These are phyloP conservation scores for Rhinella marina DNA, from an alignment of 2,797 vertebrate species.

Conservation along the genomic window DNA sequence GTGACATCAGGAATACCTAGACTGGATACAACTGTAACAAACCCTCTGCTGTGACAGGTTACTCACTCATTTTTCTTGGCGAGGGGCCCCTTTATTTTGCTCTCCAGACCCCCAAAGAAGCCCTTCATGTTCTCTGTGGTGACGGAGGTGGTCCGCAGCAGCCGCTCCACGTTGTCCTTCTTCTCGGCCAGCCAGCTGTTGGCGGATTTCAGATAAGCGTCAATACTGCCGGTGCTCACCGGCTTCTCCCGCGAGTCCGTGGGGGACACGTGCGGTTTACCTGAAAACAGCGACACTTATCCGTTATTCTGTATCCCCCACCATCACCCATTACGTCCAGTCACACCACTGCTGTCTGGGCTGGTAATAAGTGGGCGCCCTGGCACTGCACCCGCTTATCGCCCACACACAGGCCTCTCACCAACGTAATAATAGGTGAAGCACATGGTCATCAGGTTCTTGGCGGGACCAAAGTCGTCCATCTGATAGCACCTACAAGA, in stretches of 20 bases:
- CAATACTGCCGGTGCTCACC: slow-evolving; percentile 77
- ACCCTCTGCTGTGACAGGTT: neutral
- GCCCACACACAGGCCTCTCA: slow-evolving; percentile 71
- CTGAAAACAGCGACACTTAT: slow-evolving; percentile 67
- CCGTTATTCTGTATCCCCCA: too few relatives aligned
- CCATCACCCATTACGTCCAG: neutral
- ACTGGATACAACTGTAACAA: too few relatives aligned
- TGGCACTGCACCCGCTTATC: neutral
- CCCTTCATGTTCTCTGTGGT: slow-evolving; percentile 87
- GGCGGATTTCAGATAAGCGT: slow-evolving; percentile 87
- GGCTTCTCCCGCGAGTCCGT: slow-evolving; percentile 82
- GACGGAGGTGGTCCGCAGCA: slow-evolving; percentile 86
- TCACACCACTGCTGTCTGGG: neutral
- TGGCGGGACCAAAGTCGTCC: slow-evolving; percentile 96
- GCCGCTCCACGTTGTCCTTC: slow-evolving; percentile 88
- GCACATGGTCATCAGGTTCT: slow-evolving; percentile 99
- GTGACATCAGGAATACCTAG: too few relatives aligned
- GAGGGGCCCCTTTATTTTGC: slow-evolving; percentile 84
- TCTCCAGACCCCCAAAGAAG: slow-evolving; percentile 93
- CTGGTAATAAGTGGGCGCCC: neutral
- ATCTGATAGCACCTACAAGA: slow-evolving; percentile 89
- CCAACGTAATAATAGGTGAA: slow-evolving; percentile 95
- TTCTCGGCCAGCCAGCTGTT: slow-evolving; percentile 93
- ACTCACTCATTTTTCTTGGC: slow-evolving; percentile 82
- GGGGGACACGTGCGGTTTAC: slow-evolving; percentile 80